Conservation (phyloP, 2,797 vertebrate species). For the Trematomus bernacchii region DNA sequence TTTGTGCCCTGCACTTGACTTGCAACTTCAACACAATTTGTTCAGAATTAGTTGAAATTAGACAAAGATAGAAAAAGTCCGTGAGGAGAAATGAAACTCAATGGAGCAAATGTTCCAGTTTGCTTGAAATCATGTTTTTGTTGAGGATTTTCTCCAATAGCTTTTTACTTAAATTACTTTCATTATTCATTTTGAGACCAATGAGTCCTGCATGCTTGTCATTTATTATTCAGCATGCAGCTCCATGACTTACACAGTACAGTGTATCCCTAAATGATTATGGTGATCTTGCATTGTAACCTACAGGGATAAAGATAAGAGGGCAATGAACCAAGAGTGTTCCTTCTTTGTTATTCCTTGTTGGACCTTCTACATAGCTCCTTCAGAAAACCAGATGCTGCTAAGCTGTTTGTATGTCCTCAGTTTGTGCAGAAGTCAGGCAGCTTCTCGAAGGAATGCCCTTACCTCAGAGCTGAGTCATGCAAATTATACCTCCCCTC, state of each 20-base stretch:
- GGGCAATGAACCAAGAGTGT: background rate
- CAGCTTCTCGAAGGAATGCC: conserved; percentile 46
- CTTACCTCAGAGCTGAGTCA: conserved; percentile 65
- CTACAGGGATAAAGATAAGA: background rate
- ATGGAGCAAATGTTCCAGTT: background rate
- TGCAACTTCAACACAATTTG: background rate
- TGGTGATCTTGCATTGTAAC: too few relatives aligned
- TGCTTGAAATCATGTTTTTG: background rate
- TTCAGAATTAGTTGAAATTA: background rate
- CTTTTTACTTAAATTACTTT: background rate
- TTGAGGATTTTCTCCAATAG: background rate
- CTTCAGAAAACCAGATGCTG: conserved; percentile 10
- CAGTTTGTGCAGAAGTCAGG: conserved; percentile 18
- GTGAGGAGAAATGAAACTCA: background rate
- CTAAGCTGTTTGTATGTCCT: conserved; percentile 8
- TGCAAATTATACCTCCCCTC: conserved; percentile 51
- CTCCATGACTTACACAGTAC: background rate
- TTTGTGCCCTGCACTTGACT: background rate
- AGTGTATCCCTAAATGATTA: background rate
- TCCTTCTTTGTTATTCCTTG: background rate
- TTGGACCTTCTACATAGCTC: background rate
- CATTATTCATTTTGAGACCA: background rate
- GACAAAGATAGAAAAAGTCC: background rate
- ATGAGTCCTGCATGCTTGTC: background rate
- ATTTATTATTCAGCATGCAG: background rate